phyloP scores from a whole-genome alignment of 2,888 invertebrate species.

The Apeira syringaria region DNA sequence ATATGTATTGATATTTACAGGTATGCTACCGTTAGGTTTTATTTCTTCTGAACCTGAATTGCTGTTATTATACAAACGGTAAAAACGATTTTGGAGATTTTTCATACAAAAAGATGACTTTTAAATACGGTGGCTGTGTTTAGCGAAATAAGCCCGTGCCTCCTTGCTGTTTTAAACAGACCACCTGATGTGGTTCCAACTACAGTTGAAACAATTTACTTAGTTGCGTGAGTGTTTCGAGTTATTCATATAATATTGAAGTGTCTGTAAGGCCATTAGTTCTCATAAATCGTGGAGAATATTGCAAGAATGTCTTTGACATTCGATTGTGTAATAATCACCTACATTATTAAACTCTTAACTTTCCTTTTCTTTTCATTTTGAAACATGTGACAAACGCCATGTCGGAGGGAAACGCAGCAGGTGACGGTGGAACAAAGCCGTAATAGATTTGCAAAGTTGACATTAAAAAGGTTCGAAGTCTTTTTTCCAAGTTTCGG shows the following conservation, averaged over 20 bases:
- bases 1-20: slow-evolving; percentile 25
- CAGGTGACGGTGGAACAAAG: slow-evolving; percentile 66
- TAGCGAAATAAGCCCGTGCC: no score
- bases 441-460: slow-evolving; percentile 61
- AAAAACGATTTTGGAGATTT: no score
- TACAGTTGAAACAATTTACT: no score
- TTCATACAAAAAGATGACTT: no score
- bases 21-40: slow-evolving; percentile 32
- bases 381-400: slow-evolving; percentile 44
- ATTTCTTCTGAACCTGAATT: slow-evolving; percentile 15
- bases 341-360: slow-evolving; percentile 22
- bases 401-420: slow-evolving; percentile 35
- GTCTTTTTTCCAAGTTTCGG: slow-evolving; percentile 61
- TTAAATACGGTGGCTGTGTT: no score
- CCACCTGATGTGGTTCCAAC: no score
- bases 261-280: no score
- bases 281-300: slow-evolving; percentile 12
- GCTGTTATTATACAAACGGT: slow-evolving; percentile 26
- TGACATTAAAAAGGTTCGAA: slow-evolving; percentile 51
- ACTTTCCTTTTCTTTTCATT: slow-evolving; percentile 43
- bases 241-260: no score
- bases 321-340: slow-evolving; percentile 10
- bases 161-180: no score
- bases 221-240: no score
- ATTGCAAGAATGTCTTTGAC: slow-evolving; percentile 12